phyloP scores from a whole-genome alignment of 2,113 vertebrate species.

The Eurypyga helias region DNA sequence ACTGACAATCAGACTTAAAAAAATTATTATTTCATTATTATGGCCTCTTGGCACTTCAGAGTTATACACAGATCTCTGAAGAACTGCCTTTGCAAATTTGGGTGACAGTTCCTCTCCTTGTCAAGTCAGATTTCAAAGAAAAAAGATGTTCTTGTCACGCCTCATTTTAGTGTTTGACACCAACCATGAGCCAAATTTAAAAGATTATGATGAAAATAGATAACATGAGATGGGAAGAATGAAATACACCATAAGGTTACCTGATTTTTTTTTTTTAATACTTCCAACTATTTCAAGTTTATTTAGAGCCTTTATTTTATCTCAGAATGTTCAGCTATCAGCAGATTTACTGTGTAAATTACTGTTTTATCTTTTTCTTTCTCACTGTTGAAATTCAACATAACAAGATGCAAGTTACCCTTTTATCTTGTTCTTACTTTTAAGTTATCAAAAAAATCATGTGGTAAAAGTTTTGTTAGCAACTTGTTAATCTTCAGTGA shows the following conservation, averaged over 20 bases:
- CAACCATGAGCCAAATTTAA: not conserved
- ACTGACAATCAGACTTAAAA: not conserved
- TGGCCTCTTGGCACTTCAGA: not conserved
- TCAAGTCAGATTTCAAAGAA: not conserved
- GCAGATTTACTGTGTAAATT: not conserved
- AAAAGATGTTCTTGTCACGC: not conserved
- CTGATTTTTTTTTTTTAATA: not conserved
- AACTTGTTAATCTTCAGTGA: constrained; percentile 21
- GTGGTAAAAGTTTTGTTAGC: not conserved
- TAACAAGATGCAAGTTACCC: constrained; percentile 9
- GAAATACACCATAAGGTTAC: not conserved
- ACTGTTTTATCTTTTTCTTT: constrained; percentile 7
- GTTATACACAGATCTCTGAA: not conserved
- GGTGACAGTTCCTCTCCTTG: not conserved
- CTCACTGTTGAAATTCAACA: not conserved
- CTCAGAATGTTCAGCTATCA: not conserved
- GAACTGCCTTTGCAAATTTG: not conserved
- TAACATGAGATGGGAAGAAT: not conserved
- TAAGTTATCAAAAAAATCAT: constrained; percentile 6
- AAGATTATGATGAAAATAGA: not conserved
- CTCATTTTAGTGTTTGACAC: not conserved
- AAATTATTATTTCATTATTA: not conserved
- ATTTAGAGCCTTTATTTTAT: constrained; percentile 14
- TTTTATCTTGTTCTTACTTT: not conserved
- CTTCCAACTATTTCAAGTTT: not conserved